Conservation (phyloP, 2,888 invertebrate genomes). For the Sympetrum striolatum region DNA sequence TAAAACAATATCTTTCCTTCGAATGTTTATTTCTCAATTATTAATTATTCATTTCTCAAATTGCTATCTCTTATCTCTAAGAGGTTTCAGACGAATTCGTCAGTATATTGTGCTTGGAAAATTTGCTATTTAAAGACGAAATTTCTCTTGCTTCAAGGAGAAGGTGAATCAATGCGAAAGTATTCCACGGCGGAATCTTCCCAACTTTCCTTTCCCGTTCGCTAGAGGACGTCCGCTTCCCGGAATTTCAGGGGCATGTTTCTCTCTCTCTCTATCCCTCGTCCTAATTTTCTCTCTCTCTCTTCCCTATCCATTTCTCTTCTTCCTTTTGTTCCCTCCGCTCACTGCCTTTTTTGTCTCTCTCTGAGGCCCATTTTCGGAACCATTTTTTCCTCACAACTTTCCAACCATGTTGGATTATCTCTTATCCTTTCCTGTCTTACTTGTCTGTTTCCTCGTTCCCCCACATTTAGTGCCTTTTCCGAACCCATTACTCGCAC, state of each 20-base stretch:
- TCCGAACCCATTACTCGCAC: too few relatives aligned
- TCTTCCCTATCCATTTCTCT: background rate
- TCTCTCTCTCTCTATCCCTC: background rate
- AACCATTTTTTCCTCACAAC: background rate
- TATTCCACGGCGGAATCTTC: background rate
- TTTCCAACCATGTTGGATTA: background rate
- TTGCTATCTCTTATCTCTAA: too few relatives aligned
- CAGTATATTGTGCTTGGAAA: too few relatives aligned
- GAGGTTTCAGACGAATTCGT: too few relatives aligned
- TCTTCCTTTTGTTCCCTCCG: background rate
- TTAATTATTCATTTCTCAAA: too few relatives aligned
- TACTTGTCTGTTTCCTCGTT: background rate
- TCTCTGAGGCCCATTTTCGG: background rate
- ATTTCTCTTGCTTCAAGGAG: too few relatives aligned
- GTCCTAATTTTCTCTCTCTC: background rate
- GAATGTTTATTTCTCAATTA: too few relatives aligned
- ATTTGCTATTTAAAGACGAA: too few relatives aligned
- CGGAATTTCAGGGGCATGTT: background rate
- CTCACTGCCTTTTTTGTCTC: background rate
- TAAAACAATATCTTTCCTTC: too few relatives aligned
- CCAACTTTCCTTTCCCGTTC: background rate
- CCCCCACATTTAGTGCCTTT: background rate
- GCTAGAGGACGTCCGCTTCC: background rate
- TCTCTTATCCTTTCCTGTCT: background rate
- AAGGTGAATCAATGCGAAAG: background rate